These are phyloP conservation scores for Tetramorium parvispinum DNA, from an alignment of 1,140 invertebrate species.

Conservation along the genomic window DNA sequence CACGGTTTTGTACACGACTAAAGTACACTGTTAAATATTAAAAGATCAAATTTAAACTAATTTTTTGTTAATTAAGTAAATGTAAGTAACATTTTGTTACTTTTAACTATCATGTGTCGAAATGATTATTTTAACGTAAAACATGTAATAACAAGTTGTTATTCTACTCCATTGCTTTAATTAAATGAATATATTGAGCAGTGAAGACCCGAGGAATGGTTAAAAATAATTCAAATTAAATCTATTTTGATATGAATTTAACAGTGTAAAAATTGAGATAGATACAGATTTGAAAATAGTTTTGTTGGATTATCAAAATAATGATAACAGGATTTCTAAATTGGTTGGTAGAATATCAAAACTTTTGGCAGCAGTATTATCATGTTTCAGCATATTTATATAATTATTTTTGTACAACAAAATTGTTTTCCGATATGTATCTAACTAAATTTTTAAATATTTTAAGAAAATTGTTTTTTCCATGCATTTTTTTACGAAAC, in stretches of 20 bases:
- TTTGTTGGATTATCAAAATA: neutral
- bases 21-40: neutral
- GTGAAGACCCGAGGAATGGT: too few species aligned
- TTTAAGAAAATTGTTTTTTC: neutral
- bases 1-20: neutral
- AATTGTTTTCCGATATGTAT: neutral
- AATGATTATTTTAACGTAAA: too few species aligned
- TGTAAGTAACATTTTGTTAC: too few species aligned
- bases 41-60: too few species aligned
- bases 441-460: neutral
- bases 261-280: neutral
- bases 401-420: neutral
- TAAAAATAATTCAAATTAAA: too few species aligned
- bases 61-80: too few species aligned
- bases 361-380: neutral
- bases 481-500: neutral
- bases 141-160: too few species aligned
- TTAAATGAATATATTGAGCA: too few species aligned
- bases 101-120: too few species aligned
- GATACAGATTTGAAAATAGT: neutral
- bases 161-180: too few species aligned
- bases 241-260: too few species aligned
- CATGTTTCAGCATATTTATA: neutral
- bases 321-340: neutral
- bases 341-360: neutral